Conservation (phyloP, 2,797 vertebrate species). For the Sarcoramphus papa region DNA sequence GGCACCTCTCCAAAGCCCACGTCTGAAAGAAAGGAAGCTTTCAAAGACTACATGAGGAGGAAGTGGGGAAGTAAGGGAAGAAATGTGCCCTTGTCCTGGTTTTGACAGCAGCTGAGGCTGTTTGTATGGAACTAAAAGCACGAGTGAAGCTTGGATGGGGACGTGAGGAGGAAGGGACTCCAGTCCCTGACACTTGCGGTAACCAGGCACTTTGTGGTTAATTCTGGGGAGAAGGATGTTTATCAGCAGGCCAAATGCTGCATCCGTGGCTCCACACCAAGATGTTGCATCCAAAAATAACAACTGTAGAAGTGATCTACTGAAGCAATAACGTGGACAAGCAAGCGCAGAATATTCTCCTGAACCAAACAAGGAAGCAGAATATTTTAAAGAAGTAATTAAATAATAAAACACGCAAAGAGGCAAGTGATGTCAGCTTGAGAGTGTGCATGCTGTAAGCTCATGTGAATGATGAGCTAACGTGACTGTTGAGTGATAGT, state of each 20-base stretch:
- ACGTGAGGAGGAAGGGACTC: background rate
- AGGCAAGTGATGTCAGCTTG: background rate
- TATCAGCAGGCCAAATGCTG: background rate
- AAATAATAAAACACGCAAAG: background rate
- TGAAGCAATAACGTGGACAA: background rate
- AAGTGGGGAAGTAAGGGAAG: background rate
- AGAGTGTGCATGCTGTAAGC: background rate
- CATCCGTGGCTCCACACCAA: background rate
- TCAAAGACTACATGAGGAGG: too few relatives aligned
- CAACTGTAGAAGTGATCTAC: background rate
- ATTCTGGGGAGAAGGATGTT: background rate
- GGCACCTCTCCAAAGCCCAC: background rate
- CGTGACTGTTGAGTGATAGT: background rate
- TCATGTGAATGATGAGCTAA: background rate
- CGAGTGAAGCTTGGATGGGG: background rate
- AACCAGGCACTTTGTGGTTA: background rate
- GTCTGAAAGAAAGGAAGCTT: background rate
- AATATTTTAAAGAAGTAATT: background rate
- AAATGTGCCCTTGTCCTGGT: background rate
- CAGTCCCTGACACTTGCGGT: fast-evolving
- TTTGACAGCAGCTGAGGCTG: background rate
- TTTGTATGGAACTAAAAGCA: background rate
- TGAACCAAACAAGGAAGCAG: background rate
- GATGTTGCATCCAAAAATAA: background rate
- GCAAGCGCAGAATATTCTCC: background rate